Base-by-base conservation (phyloP, 2,888 invertebrate species). In the Hemistola chrysoprasaria region DNA sequence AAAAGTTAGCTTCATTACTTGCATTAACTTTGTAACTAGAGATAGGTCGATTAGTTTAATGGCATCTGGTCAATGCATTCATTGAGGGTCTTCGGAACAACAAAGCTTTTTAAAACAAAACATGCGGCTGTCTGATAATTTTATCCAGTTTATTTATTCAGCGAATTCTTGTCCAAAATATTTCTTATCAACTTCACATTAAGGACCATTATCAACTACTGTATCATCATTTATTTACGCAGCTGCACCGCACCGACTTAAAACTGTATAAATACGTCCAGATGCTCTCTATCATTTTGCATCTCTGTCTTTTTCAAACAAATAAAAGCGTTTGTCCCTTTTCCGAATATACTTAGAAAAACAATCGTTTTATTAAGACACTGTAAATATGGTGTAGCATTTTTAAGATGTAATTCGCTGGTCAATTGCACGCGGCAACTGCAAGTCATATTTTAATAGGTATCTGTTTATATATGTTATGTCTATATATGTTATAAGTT, bases 171-270 rank as follows among this genome's bases (percentile, higher is more conserved):
- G 26, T 22, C 38, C 11, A 30, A 41, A 45, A 27, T 8, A 20
- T 22, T 28, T 29, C 42, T 22, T 44, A 36, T 8, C 8, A 6
- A 11, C 30, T 24, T 8, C 3, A 8, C 8, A 22, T 31, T 40
- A 46, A 33, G 26, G 42, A 6, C 20, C 32, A 33, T 22, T 24
- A 29, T 30, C 29, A 38, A 23, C 21, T 35, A 35, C 24, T 38
- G 28, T 23, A 38, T 42, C 56, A 47, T 33, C 22, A 9, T 0
- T 30, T 59, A 68, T 77, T 74, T 71, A 73, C 65, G 67, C 78
- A 79, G 75, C 66, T 78, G 66, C 63, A 47, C 55, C 61, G 55
- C 59, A 53, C 41, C 53, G 57, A 56, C 53, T 64, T 63, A 55
- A 56, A 65, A 58, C 50, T 59, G 53, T 61, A 61, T 63, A 67